These are phyloP conservation scores for Hydropotes inermis DNA, from an alignment of 2,113 vertebrate genomes.

Conservation along the genomic window DNA sequence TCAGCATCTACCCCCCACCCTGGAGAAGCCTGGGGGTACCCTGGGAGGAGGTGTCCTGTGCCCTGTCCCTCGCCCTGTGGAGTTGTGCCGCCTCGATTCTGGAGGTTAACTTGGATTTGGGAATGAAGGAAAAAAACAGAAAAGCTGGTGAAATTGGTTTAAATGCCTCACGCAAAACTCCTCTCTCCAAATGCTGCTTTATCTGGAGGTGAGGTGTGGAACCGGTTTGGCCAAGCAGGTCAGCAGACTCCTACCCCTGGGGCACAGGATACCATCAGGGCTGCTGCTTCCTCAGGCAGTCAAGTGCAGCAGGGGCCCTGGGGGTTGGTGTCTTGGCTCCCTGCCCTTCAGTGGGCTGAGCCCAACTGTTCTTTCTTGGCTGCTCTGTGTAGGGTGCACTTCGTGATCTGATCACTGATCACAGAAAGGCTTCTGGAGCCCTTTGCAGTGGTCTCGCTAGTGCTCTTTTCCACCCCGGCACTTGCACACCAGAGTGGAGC, in stretches of 20 bases:
- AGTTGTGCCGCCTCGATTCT: not conserved
- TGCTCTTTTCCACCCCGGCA: not conserved
- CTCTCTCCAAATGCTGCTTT: not conserved
- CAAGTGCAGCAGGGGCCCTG: not conserved
- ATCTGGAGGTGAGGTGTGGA: not conserved
- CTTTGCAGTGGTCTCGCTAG: not conserved
- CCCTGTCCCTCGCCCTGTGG: not conserved
- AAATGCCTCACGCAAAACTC: not conserved
- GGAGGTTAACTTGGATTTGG: not conserved
- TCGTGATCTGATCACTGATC: not conserved
- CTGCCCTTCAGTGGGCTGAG: too few species aligned
- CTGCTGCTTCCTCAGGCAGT: not conserved
- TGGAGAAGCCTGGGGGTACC: not conserved
- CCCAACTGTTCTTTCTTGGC: rapidly evolving
- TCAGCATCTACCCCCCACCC: not conserved
- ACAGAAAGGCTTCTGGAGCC: not conserved
- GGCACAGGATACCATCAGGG: rapidly evolving
- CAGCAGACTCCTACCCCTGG: rapidly evolving
- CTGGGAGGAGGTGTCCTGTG: not conserved
- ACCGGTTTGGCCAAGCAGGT: rapidly evolving
- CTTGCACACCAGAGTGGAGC: not conserved
- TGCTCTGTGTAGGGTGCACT: not conserved
- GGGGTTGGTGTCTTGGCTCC: not conserved
- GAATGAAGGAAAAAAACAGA: not conserved
- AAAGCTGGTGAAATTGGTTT: not conserved